Percentiles rank a stretch among this genome's conserved stretches.
These are phyloP conservation scores for Anaspis maculata DNA, from an alignment of 2,888 invertebrate genomes.

Conservation along the genomic window DNA sequence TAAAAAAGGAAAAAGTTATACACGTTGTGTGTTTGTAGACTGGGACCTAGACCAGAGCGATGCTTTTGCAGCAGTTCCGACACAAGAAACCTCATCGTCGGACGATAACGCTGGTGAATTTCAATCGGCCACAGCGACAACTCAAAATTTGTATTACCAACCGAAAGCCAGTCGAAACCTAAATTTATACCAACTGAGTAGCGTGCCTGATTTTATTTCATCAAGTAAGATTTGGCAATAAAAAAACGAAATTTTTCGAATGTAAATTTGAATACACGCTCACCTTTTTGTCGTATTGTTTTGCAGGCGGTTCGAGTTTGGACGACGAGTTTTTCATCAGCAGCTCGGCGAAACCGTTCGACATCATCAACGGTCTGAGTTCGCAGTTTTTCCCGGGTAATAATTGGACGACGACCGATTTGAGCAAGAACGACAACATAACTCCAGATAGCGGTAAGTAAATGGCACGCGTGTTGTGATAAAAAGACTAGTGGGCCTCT, in stretches of 20 bases:
- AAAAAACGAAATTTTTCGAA: constrained; percentile 5
- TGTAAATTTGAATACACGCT: neutral
- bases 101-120: too few relatives aligned
- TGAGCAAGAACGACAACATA: constrained; percentile 40
- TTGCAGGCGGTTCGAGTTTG: constrained; percentile 11
- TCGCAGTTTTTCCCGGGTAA: constrained; percentile 66
- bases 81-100: too few relatives aligned
- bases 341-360: constrained; percentile 65
- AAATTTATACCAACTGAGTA: constrained; percentile 30
- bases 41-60: constrained; percentile 40
- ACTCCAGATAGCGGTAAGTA: constrained; percentile 51
- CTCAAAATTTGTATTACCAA: too few relatives aligned
- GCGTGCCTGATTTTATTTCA: constrained; percentile 26
- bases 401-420: constrained; percentile 31
- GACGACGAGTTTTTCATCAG: constrained; percentile 67
- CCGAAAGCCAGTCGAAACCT: constrained; percentile 20
- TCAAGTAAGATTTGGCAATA: constrained; percentile 23
- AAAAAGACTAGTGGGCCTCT: too few relatives aligned
- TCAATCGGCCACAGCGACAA: too few relatives aligned
- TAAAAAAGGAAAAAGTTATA: too few relatives aligned
- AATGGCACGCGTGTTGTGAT: too few relatives aligned
- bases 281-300: neutral
- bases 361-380: constrained; percentile 47
- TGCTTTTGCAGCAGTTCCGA: constrained; percentile 21
- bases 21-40: constrained; percentile 28